Evolutionary conservation across 2,888 invertebrate species (phyloP).

Genomic region (Branchellion lobata): DNA sequence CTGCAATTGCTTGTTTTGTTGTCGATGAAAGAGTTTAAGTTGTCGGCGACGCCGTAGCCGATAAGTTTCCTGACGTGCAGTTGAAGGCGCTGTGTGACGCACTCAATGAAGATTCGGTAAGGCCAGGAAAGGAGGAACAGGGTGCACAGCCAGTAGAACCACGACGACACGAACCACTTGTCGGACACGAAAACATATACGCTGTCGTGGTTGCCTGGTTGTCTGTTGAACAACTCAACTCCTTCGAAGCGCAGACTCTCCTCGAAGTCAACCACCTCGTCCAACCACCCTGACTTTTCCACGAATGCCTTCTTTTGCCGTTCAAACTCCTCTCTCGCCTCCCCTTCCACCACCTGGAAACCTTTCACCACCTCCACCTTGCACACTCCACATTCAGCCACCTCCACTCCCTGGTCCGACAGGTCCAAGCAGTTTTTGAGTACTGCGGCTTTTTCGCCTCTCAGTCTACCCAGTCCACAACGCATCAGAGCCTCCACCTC

Average conservation of each 20-base stretch:
- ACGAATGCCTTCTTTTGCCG: slow-evolving; percentile 21
- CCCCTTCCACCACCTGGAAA: slow-evolving; percentile 13
- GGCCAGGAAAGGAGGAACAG: slow-evolving; percentile 35
- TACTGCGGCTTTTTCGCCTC: neutral
- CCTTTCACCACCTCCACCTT: neutral
- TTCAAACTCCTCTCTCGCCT: slow-evolving; percentile 15
- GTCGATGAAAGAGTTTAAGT: too few relatives aligned
- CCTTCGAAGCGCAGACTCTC: slow-evolving; percentile 6
- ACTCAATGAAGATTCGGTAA: slow-evolving; percentile 26
- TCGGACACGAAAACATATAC: slow-evolving; percentile 3
- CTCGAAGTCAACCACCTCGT: slow-evolving; percentile 35
- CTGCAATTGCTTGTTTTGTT: neutral
- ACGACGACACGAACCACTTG: slow-evolving; percentile 11
- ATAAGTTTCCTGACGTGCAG: slow-evolving; percentile 16
- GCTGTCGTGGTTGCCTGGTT: neutral
- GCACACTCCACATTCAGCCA: neutral
- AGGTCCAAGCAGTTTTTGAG: neutral
- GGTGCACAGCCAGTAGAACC: slow-evolving; percentile 24
- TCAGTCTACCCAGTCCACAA: neutral
- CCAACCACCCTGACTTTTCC: neutral
- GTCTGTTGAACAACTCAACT: neutral
- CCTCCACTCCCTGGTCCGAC: neutral
- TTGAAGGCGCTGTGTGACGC: neutral
- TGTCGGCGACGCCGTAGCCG: neutral
- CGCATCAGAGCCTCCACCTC: neutral